phyloP scores from a whole-genome alignment of 2,797 vertebrate species.

The Lacerta bilineata region DNA sequence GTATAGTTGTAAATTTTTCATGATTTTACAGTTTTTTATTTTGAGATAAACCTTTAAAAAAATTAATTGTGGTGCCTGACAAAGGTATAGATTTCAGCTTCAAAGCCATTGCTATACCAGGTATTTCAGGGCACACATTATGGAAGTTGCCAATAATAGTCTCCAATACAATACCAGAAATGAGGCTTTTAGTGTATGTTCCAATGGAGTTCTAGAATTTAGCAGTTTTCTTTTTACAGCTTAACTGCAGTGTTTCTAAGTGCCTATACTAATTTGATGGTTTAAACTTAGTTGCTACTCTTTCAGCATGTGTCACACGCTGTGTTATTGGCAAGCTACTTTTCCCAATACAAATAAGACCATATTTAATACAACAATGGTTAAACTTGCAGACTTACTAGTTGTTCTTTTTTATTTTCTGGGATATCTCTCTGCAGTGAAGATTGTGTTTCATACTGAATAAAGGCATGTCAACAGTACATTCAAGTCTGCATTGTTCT shows the following conservation, averaged over 20 bases:
- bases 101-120: not conserved
- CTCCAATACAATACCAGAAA: not conserved
- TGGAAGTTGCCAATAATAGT: not conserved
- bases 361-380: not conserved
- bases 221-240: slow-evolving; percentile 1
- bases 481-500: not conserved
- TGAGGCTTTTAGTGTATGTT: not conserved
- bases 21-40: no score
- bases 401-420: not conserved
- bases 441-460: not conserved
- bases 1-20: not conserved
- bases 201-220: not conserved
- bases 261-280: not conserved
- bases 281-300: not conserved
- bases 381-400: not conserved
- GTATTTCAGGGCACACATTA: not conserved
- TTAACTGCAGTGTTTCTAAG: not conserved
- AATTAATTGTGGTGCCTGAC: not conserved
- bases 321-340: not conserved
- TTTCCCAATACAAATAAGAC: not conserved
- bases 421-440: not conserved
- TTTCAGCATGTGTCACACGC: not conserved
- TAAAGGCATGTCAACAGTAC: not conserved
- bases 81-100: not conserved
- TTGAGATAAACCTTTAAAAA: no score